Evolutionary conservation across 2,888 invertebrate species (phyloP).

Genomic region (Drosophila setosimentum): DNA sequence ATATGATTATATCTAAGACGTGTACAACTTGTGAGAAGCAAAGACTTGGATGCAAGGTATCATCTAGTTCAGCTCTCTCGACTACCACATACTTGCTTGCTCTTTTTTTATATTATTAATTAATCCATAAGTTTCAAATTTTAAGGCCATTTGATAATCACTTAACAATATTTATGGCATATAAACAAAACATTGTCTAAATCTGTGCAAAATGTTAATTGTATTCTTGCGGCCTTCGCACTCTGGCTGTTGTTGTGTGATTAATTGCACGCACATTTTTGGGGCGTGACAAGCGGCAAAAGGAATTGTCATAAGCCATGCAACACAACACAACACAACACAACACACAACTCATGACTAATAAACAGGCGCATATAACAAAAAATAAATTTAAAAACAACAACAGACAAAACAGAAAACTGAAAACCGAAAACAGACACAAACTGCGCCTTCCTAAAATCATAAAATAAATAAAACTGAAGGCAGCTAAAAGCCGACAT

Average conservation of each 20-base stretch:
- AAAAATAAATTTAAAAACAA: constrained; percentile 1
- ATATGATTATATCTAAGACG: neutral
- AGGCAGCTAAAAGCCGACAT: constrained; percentile 62
- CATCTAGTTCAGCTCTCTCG: neutral
- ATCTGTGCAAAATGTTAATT: neutral
- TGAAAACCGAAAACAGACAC: constrained; percentile 4
- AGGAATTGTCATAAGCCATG: constrained; percentile 57
- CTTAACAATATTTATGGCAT: neutral
- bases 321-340: constrained; percentile 31
- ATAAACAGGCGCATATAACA: constrained; percentile 36
- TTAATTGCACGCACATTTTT: constrained; percentile 60
- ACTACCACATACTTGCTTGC: no score
- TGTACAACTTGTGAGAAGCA: no score
- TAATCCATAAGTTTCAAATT: accelerated
- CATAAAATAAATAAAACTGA: constrained; percentile 59
- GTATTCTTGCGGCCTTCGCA: neutral
- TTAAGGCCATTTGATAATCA: neutral
- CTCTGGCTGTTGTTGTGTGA: constrained; percentile 32
- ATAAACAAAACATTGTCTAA: neutral
- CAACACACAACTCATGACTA: constrained; percentile 56
- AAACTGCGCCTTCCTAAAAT: constrained; percentile 60
- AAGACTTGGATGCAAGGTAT: no score
- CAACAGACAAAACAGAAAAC: neutral
- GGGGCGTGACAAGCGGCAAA: constrained; percentile 54
- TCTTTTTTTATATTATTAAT: neutral